Evolutionary conservation across 1,140 invertebrate genomes (phyloP).

Genomic region (Gryllus bimaculatus): DNA sequence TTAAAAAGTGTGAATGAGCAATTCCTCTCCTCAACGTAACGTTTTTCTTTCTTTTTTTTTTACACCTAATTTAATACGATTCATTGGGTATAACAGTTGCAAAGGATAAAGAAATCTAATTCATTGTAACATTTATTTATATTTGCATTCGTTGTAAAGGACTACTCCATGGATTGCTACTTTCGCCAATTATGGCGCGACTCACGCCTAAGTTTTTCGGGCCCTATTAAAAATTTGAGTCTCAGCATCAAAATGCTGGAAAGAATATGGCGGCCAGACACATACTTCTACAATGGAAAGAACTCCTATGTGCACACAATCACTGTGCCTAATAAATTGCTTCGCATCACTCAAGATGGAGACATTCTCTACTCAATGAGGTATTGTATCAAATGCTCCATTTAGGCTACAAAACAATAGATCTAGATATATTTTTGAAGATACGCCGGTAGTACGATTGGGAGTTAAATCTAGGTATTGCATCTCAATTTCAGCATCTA

Average conservation of each 20-base stretch:
- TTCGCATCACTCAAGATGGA: constrained; percentile 80
- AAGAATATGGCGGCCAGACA: constrained; percentile 91
- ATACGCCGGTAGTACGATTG: no score
- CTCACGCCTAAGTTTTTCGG: constrained; percentile 67
- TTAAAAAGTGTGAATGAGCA: no score
- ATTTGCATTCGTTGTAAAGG: constrained; percentile 42
- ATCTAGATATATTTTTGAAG: no score
- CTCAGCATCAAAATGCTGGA: constrained; percentile 85
- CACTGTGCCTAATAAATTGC: constrained; percentile 87
- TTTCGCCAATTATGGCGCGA: constrained; percentile 87
- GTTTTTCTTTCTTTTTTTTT: no score
- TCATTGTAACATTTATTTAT: no score
- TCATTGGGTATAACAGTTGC: no score
- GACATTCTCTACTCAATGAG: constrained; percentile 59
- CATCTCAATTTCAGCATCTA: no score
- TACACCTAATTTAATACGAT: no score
- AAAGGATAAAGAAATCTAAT: no score
- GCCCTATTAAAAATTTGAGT: constrained; percentile 69
- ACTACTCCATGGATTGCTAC: constrained; percentile 96
- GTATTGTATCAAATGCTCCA: constrained; percentile 14
- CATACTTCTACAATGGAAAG: constrained; percentile 88
- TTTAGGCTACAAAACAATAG: neutral
- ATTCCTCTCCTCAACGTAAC: no score
- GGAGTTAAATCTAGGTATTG: no score
- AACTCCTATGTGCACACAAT: constrained; percentile 91